phyloP scores from a whole-genome alignment of 2,888 invertebrate species.

The Phyllotreta cruciferae region DNA sequence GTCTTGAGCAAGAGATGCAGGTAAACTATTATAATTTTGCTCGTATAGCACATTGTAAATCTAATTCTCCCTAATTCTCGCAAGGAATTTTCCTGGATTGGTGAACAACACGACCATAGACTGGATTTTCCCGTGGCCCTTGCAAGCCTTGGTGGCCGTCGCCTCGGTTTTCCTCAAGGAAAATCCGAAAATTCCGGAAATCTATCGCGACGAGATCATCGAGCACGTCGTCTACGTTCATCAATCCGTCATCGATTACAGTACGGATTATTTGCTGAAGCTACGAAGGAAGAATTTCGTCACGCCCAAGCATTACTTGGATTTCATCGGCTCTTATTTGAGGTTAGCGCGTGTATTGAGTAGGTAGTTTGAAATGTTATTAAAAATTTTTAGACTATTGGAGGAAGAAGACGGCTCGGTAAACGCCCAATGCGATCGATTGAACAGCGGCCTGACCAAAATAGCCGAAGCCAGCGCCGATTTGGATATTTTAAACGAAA shows the following conservation, averaged over 20 bases:
- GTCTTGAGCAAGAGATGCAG: constrained; percentile 78
- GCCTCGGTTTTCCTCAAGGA: constrained; percentile 85
- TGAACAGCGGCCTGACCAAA: constrained; percentile 77
- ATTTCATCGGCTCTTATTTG: constrained; percentile 82
- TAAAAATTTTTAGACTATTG: constrained; percentile 67
- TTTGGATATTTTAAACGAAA: constrained; percentile 78
- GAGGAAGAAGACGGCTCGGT: constrained; percentile 73
- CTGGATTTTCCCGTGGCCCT: constrained; percentile 95
- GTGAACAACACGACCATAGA: constrained; percentile 93
- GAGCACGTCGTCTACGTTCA: constrained; percentile 89
- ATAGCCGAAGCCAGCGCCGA: constrained; percentile 88
- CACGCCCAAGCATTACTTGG: constrained; percentile 91
- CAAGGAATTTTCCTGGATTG: constrained; percentile 89
- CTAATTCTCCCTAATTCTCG: too few species aligned
- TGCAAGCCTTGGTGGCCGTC: constrained; percentile 86
- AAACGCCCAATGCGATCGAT: constrained; percentile 71
- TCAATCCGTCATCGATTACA: constrained; percentile 74
- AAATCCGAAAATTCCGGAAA: constrained; percentile 57
- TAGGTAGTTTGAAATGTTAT: not conserved
- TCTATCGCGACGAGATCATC: constrained; percentile 71
- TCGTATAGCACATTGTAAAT: too few species aligned
- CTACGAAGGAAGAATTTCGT: constrained; percentile 85
- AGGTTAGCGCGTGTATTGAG: constrained; percentile 54
- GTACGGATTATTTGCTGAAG: constrained; percentile 74
- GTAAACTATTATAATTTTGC: too few species aligned